phyloP scores from a whole-genome alignment of 2,797 vertebrate genomes.

The Gymnoscopelus braueri region DNA sequence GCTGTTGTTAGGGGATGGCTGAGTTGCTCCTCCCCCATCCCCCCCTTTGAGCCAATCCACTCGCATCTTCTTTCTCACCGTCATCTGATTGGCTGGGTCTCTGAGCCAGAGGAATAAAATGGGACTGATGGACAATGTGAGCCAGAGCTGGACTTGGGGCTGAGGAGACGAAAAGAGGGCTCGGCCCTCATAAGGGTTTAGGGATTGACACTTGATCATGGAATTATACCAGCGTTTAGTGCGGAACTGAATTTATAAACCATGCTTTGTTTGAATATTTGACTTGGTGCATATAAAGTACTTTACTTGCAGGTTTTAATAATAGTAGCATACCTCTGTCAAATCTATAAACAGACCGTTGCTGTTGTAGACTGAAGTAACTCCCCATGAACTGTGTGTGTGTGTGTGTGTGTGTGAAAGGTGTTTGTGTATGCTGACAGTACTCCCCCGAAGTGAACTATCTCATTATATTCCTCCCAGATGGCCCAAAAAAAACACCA shows the following conservation, averaged over 20 bases:
- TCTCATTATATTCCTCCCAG: no score
- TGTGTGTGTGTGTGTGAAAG: background rate
- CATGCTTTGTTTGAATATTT: background rate
- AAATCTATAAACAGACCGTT: background rate
- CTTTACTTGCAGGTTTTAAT: no score
- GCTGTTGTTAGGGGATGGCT: constrained; percentile 79
- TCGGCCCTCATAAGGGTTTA: constrained; percentile 15
- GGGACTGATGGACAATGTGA: constrained; percentile 77
- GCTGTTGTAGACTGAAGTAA: background rate
- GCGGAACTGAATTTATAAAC: no score
- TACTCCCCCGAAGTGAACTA: no score
- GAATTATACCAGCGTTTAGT: background rate
- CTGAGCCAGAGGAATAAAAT: constrained; percentile 72
- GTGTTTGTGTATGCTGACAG: background rate
- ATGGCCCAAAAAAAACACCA: no score
- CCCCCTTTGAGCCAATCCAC: constrained; percentile 70
- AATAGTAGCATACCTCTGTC: background rate
- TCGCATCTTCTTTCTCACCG: constrained; percentile 54
- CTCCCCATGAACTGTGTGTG: background rate
- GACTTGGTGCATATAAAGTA: no score
- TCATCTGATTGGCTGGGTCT: constrained; percentile 72
- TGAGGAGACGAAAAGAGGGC: background rate
- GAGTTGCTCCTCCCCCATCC: constrained; percentile 67
- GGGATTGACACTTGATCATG: constrained; percentile 14
- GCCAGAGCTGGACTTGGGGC: constrained; percentile 41